phyloP scores from a whole-genome alignment of 2,113 vertebrate genomes.

The Scopus umbretta region DNA sequence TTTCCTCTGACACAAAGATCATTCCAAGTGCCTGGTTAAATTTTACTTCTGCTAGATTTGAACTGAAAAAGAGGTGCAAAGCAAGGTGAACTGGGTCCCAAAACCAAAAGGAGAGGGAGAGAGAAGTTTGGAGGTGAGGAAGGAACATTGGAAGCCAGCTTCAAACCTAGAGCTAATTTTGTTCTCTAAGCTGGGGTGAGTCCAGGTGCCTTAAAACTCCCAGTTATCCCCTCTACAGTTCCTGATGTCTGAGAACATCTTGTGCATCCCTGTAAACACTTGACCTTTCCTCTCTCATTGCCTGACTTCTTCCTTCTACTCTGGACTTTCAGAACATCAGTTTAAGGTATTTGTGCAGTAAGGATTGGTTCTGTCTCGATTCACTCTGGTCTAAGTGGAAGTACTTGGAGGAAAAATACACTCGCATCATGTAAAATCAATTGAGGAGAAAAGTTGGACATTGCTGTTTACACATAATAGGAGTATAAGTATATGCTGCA shows the following conservation, averaged over 20 bases:
- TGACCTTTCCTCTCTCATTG: not conserved
- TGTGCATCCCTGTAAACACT: not conserved
- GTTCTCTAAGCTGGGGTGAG: not conserved
- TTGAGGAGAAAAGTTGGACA: rapidly evolving
- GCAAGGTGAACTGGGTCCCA: not conserved
- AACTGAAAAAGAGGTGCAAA: not conserved
- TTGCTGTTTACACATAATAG: rapidly evolving
- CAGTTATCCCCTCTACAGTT: not conserved
- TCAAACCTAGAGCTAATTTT: not conserved
- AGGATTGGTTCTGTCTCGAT: not conserved
- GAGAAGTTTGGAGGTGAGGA: not conserved
- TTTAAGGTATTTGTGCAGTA: not conserved
- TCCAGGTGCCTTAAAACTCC: not conserved
- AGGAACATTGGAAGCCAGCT: not conserved
- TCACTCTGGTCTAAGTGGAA: not conserved
- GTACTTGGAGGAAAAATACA: not conserved
- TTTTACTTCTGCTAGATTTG: not conserved
- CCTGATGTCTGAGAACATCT: not conserved
- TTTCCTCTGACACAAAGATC: not conserved
- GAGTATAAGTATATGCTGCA: not conserved
- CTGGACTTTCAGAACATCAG: not conserved
- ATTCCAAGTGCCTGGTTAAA: not conserved
- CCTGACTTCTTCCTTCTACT: rapidly evolving
- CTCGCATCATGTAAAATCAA: not conserved
- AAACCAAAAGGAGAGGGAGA: not conserved